A percentile compares a stretch with the other conserved stretches of the same genome.
phyloP scores from a whole-genome alignment of 2,888 invertebrate genomes.

The Microctonus brassicae region DNA sequence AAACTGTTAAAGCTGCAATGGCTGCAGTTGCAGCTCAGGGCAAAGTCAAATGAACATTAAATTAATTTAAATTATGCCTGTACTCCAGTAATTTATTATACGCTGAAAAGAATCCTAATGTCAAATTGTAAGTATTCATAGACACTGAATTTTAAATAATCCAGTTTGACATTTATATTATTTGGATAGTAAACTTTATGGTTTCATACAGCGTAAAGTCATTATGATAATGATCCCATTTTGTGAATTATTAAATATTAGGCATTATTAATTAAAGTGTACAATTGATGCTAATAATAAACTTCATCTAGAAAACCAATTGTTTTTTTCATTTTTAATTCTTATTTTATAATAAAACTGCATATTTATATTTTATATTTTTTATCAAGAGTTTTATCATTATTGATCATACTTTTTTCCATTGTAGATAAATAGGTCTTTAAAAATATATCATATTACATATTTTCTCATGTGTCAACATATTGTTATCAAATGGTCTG shows the following conservation, averaged over 20 bases:
- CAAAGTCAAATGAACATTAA: conserved; percentile 71
- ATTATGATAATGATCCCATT: too few relatives aligned
- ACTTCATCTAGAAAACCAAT: background rate
- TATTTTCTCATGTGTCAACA: background rate
- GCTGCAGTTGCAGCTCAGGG: conserved; percentile 75
- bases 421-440: background rate
- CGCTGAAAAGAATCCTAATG: background rate
- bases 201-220: too few relatives aligned
- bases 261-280: background rate
- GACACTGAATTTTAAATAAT: background rate
- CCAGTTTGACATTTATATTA: background rate
- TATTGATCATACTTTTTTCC: too few relatives aligned
- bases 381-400: too few relatives aligned
- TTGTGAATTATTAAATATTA: background rate
- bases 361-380: too few relatives aligned
- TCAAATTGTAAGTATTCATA: background rate
- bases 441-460: background rate
- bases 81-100: background rate
- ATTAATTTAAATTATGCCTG: background rate
- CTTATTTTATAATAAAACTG: too few relatives aligned
- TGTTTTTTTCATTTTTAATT: background rate
- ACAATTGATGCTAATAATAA: background rate
- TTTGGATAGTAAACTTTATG: background rate
- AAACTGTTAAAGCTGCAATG: conserved; percentile 75
- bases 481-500: background rate